Evolutionary conservation across 1,140 invertebrate genomes (phyloP), one percentile per base, ranked within the genome.

Genomic region (Trachymyrmex septentrionalis): DNA sequence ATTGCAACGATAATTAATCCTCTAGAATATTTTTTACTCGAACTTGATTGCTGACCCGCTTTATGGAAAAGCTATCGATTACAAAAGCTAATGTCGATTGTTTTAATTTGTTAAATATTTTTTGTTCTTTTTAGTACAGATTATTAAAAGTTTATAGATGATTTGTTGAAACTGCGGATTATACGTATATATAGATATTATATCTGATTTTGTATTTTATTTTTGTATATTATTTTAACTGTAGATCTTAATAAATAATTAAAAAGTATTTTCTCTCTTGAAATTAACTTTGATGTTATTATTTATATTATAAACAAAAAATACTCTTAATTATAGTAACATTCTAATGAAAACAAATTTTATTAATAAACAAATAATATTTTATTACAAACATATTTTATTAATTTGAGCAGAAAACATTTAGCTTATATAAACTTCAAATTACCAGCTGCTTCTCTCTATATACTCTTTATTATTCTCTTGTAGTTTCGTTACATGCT

Each of bases 1-100:
- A 59, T 72, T 61, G 14, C 38, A 27, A 48, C 34, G 38, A 21
- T 55, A 81, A 67, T 81, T 69, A 55, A 67, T 64, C 14, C 73
- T 75, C 5, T 9, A 14, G 9, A 66, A 78, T 30, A 10, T 53
- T 66, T 80, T 16, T 38, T n/a, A 21, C 16, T 53, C 4, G 30
- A 34, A 80, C 53, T 12, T 21, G 5, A 50, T 16, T 71, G 27
- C 9, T 27, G 5, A 81, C 38, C 16, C 9, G 1, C 9, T 34
- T 24, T 19, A 67, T 53, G 3, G 7, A 34, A 55, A 21, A 69
- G 1, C 4, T 14, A 24, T 55, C 30, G 50, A 27, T 57, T 24
- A 21, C 12, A 66, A 78, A 30, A 30, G 3, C 24, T 66, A 78
- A 64, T 30, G 16, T 34, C 5, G 38, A 16, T 55, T 34, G 30